Percentiles rank a stretch among this genome's conserved stretches.
Evolutionary conservation across 92 coral and sea anemone genomes (phyloP).

Genomic region (Parazoanthus swiftii): DNA sequence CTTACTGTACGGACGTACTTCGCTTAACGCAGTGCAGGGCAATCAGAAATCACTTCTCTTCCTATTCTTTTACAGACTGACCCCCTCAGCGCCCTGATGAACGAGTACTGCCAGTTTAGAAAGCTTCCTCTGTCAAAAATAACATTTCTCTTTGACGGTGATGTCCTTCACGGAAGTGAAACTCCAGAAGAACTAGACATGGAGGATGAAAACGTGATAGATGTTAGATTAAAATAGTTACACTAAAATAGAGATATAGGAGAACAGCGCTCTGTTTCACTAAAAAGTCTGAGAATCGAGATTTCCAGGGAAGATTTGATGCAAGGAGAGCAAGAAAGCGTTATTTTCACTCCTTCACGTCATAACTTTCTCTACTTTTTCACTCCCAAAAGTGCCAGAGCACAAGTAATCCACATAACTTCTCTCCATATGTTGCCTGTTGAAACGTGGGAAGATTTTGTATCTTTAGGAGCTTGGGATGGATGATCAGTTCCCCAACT

Average conservation of each 20-base stretch:
- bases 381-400: no score
- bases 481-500: no score
- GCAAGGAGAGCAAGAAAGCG: not conserved
- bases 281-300: not conserved
- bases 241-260: no score
- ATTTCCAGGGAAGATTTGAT: not conserved
- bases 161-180: conserved; percentile 62
- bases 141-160: conserved; percentile 84
- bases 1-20: no score
- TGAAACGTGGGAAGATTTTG: no score
- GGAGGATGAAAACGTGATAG: conserved; percentile 91
- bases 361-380: no score
- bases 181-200: conserved; percentile 90
- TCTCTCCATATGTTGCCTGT: no score
- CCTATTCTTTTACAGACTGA: conserved; percentile 54
- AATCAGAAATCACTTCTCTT: not conserved
- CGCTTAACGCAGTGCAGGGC: not conserved
- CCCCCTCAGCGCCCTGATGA: conserved; percentile 66
- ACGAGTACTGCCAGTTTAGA: conserved; percentile 75
- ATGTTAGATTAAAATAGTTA: conserved; percentile 57
- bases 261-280: not conserved
- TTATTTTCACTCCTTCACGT: no score
- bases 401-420: no score
- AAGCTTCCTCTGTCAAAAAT: conserved; percentile 65
- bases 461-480: no score